phyloP scores from a whole-genome alignment of 1,140 invertebrate genomes.

The Drosophila repleta region DNA sequence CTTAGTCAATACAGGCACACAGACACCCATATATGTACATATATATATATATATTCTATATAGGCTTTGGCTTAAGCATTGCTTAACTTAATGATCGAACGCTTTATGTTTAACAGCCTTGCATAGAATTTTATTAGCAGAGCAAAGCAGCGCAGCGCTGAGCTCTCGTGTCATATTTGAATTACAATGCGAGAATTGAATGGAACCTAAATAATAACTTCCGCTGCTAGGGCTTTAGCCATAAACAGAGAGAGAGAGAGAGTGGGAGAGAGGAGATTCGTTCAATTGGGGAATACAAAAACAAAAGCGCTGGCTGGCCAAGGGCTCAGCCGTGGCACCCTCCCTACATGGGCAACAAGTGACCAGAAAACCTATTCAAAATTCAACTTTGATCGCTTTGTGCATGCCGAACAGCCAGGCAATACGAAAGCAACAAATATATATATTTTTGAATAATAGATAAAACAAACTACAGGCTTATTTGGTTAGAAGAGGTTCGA shows the following conservation, averaged over 20 bases:
- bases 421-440: constrained; percentile 14
- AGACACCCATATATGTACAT: constrained; percentile 29
- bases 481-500: constrained; percentile 61
- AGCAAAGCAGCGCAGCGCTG: not conserved
- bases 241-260: constrained; percentile 32
- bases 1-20: constrained; percentile 41
- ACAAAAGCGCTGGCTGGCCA: constrained; percentile 44
- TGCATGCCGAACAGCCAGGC: constrained; percentile 58
- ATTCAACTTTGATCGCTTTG: constrained; percentile 47
- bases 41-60: constrained; percentile 22
- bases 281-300: constrained; percentile 21
- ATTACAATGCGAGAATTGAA: constrained; percentile 65
- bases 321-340: constrained; percentile 32
- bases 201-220: constrained; percentile 72
- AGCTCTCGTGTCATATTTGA: constrained; percentile 51
- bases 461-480: constrained; percentile 44
- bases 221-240: constrained; percentile 50
- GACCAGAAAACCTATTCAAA: constrained; percentile 41
- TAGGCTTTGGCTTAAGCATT: constrained; percentile 15
- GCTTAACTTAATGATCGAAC: constrained; percentile 47
- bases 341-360: constrained; percentile 60
- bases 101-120: constrained; percentile 32
- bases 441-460: not conserved
- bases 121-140: constrained; percentile 30
- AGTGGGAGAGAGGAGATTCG: constrained; percentile 30